Evolutionary conservation across 2,888 invertebrate species (phyloP).

Genomic region (Conistra vaccinii): DNA sequence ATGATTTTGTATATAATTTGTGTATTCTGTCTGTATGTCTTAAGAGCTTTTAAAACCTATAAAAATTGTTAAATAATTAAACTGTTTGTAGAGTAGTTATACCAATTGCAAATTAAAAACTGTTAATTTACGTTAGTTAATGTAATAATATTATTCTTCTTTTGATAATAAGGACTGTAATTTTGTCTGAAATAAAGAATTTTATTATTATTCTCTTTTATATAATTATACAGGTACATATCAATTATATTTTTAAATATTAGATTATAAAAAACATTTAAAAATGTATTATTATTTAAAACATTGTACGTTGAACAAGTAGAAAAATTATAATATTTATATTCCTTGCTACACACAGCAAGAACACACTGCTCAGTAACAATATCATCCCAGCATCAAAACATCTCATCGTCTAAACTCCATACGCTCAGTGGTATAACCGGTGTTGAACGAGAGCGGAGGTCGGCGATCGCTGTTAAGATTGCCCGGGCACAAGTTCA

Average conservation of each 20-base stretch:
- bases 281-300: not conserved
- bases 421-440: conserved; percentile 60
- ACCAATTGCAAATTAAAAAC: not conserved
- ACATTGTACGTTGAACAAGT: not conserved
- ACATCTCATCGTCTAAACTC: conserved; percentile 12
- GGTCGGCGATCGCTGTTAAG: conserved; percentile 74
- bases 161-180: too few relatives aligned
- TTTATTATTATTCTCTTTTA: not conserved
- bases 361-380: not conserved
- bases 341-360: not conserved
- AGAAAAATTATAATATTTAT: not conserved
- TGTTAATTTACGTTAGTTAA: not conserved
- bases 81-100: not conserved
- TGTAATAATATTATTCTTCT: not conserved
- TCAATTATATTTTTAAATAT: too few relatives aligned
- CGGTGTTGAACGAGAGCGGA: conserved; percentile 66
- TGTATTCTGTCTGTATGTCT: too few relatives aligned
- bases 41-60: not conserved
- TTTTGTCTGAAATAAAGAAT: not conserved
- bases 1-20: too few relatives aligned
- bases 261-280: too few relatives aligned
- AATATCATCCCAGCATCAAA: not conserved
- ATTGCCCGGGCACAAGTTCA: conserved; percentile 72
- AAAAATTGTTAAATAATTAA: not conserved
- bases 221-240: too few relatives aligned